phyloP scores from a whole-genome alignment of 2,113 vertebrate species.

The Ciconia boyciana region DNA sequence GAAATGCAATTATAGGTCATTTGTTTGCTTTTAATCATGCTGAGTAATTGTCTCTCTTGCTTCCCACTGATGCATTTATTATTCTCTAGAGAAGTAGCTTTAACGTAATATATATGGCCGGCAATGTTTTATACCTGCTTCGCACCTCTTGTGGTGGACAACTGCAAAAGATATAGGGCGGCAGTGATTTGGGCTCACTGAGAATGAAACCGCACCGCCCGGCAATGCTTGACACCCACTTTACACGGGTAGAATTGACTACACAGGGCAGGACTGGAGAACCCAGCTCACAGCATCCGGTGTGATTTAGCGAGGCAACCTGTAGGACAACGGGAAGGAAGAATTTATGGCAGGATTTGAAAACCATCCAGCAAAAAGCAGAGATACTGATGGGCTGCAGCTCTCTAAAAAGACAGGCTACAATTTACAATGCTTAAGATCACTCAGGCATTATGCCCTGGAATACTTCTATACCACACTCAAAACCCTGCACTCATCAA shows the following conservation, averaged over 20 bases:
- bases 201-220: background rate
- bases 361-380: background rate
- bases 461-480: background rate
- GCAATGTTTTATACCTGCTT: background rate
- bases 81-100: background rate
- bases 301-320: background rate
- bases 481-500: background rate
- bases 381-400: background rate
- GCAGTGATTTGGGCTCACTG: fast-evolving
- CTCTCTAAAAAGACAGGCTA: background rate
- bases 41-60: background rate
- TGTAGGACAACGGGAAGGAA: background rate
- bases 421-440: background rate
- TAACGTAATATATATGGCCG: fast-evolving
- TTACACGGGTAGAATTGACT: background rate
- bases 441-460: background rate
- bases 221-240: background rate
- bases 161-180: background rate
- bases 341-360: background rate
- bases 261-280: background rate
- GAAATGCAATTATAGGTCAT: background rate
- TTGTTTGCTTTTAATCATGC: background rate
- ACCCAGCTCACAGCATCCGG: background rate
- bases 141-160: background rate
- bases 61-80: background rate